Base-by-base conservation (phyloP, 2,888 invertebrate species). In the Dasysyrphus tricinctus region DNA sequence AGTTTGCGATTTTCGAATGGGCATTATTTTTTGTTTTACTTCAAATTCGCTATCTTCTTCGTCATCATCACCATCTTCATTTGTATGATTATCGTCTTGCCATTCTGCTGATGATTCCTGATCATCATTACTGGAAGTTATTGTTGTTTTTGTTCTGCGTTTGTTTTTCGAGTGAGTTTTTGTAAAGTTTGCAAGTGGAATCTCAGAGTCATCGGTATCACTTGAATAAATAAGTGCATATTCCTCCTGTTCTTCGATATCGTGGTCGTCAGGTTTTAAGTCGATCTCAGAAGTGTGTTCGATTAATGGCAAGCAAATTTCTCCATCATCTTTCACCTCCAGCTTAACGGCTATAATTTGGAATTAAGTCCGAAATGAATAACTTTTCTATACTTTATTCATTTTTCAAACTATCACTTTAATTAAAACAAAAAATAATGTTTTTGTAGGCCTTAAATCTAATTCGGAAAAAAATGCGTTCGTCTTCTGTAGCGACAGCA, bases 1-100 rank as follows among this genome's bases (percentile, higher is more conserved):
- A 5, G 63, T 61, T 24, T 12, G 37, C 8, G 16, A 4, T 67
- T 79, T 80, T 56, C 24, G 19, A 42, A 51, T 76, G 2, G 72
- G 39, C 29, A 37, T 14, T 12, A 5, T 5, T 57, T 73, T 73
- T 2, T 34, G 49, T 32, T 87, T 83, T 5, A 34, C 32, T 37
- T 73, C 83, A n/a, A 49, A 76, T 3, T 76, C 83, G 44, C 79
- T 83, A 14, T 88, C 78, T 16, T 81, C 88, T 5, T 88, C 88
- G 4, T 89, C 75, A 1, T 72, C 75, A 32, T 59, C 88, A 7
- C 88, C 88, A 86, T 88, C 63, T 88, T 88, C 47, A 88, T 90
- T 0, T 88, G 72, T 75, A 88, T 90, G 0, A 19, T 67, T 19
- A n/a, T 6, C 3, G 12, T 69, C 78, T 49, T 75, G 74, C 81